Conservation (phyloP, 2,113 vertebrate species). For the Rutilus rutilus region DNA sequence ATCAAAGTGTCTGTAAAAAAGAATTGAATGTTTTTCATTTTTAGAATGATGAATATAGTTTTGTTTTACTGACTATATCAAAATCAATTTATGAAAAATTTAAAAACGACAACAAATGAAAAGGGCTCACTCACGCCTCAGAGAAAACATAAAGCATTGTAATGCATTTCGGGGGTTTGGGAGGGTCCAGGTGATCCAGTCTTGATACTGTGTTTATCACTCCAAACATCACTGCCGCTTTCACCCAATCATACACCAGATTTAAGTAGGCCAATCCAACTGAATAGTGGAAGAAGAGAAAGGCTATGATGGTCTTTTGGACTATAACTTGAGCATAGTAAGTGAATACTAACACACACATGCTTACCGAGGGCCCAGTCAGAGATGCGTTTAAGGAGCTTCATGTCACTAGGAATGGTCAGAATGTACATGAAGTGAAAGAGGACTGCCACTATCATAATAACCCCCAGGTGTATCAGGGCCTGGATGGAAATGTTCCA, state of each 20-base stretch:
- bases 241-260: slow-evolving; percentile 96
- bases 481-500: slow-evolving; percentile 83
- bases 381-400: slow-evolving; percentile 83
- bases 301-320: neutral
- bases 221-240: slow-evolving; percentile 93
- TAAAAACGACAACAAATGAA: neutral
- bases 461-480: slow-evolving; percentile 72
- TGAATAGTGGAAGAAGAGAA: slow-evolving; percentile 59
- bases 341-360: neutral
- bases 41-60: neutral
- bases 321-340: too few species aligned
- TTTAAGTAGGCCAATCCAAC: slow-evolving; percentile 92
- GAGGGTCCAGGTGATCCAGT: slow-evolving; percentile 91
- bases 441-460: slow-evolving; percentile 84
- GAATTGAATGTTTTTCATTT: neutral
- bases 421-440: slow-evolving; percentile 98
- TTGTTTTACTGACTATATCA: neutral
- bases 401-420: slow-evolving; percentile 88
- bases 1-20: slow-evolving; percentile 86
- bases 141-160: slow-evolving; percentile 92
- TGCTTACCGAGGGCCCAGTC: slow-evolving; percentile 91
- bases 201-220: slow-evolving; percentile 87
- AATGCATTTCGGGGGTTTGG: slow-evolving; percentile 92
- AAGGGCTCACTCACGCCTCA: slow-evolving; percentile 85
- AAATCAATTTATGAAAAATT: neutral